Evolutionary conservation across 2,797 vertebrate species (phyloP).

Genomic region (Amphiprion clarkii): DNA sequence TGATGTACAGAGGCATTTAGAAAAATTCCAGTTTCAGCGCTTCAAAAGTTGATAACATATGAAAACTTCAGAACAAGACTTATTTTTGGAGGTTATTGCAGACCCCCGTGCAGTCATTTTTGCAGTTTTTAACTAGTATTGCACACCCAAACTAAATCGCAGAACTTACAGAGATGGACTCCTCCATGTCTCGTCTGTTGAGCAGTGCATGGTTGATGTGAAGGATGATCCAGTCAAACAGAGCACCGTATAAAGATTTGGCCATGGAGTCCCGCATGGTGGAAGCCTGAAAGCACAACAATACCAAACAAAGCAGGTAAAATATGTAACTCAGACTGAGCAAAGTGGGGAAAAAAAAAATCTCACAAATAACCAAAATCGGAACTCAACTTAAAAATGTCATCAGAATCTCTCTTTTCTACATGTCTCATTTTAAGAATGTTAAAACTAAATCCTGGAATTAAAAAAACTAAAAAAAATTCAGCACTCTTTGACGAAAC

Average conservation of each 20-base stretch:
- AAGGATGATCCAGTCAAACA: constrained; percentile 97
- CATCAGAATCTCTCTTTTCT: too few species aligned
- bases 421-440: too few species aligned
- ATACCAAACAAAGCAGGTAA: neutral
- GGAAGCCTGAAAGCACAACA: constrained; percentile 83
- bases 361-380: neutral
- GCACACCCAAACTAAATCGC: neutral
- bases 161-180: constrained; percentile 89
- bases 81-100: neutral
- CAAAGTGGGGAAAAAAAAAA: neutral
- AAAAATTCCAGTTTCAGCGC: too few species aligned
- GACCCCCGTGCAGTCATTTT: neutral
- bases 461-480: too few species aligned
- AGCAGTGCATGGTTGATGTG: constrained; percentile 96
- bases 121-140: neutral
- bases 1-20: too few species aligned
- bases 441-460: too few species aligned
- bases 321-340: too few species aligned
- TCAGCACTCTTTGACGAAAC: too few species aligned
- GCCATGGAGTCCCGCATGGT: constrained; percentile 95
- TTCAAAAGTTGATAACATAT: too few species aligned
- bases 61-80: neutral
- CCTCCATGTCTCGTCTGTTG: constrained; percentile 94
- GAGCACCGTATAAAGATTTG: constrained; percentile 92
- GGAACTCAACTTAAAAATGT: too few species aligned